Percentiles rank a stretch among this genome's conserved stretches.
These are phyloP conservation scores for Pycnonotus jocosus DNA, from an alignment of 2,113 vertebrate genomes.

Conservation along the genomic window DNA sequence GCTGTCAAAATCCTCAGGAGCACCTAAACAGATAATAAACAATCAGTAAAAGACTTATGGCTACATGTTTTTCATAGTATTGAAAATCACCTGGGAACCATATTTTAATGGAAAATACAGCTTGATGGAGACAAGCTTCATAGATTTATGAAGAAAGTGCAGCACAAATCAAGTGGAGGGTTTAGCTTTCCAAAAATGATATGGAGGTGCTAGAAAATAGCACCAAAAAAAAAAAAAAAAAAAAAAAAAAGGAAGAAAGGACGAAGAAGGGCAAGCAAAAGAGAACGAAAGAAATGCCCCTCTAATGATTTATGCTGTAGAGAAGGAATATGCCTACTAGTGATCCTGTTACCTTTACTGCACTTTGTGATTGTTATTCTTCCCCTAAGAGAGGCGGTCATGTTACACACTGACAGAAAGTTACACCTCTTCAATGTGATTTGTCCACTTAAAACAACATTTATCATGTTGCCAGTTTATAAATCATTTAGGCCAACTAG, in stretches of 20 bases:
- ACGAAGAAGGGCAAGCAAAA: neutral
- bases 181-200: conserved; percentile 65
- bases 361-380: conserved; percentile 48
- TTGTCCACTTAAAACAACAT: conserved; percentile 71
- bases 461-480: conserved; percentile 74
- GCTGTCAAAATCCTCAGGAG: conserved; percentile 79
- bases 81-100: conserved; percentile 78
- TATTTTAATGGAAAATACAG: conserved; percentile 84
- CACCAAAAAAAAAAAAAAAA: neutral
- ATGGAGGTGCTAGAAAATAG: conserved; percentile 37
- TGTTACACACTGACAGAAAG: conserved; percentile 67
- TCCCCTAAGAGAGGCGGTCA: conserved; percentile 43
- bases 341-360: conserved; percentile 53
- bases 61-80: conserved; percentile 74
- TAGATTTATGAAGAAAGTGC: conserved; percentile 75
- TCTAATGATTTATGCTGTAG: conserved; percentile 67
- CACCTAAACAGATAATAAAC: conserved; percentile 68
- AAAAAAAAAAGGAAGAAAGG: neutral
- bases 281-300: neutral
- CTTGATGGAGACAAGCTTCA: conserved; percentile 65
- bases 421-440: conserved; percentile 66
- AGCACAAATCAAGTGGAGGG: conserved; percentile 71
- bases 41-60: conserved; percentile 73
- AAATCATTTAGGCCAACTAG: conserved; percentile 76
- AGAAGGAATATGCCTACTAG: conserved; percentile 60